Evolutionary conservation across 64 coral and sea anemone species (phyloP).

Genomic region (Platygyra sinensis): DNA sequence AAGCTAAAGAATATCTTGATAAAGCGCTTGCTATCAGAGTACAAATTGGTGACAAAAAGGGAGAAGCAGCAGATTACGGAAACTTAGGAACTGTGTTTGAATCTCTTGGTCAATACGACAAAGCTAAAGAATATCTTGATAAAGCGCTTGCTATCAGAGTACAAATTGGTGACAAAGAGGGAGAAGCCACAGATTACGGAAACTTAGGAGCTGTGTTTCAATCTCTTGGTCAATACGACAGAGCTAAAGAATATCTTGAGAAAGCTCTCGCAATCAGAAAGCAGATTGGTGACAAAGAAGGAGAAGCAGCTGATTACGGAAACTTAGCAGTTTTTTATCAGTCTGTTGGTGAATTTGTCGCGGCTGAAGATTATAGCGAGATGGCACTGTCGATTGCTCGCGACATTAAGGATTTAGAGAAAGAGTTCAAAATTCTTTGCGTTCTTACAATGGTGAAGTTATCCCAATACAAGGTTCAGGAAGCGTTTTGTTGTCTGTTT

Average conservation of each 20-base stretch:
- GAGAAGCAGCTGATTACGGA: not conserved
- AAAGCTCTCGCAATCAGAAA: not conserved
- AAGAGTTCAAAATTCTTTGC: not conserved
- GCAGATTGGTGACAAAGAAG: not conserved
- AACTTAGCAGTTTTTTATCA: not conserved
- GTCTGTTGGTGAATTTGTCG: not conserved
- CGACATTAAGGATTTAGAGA: not conserved
- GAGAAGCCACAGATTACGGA: not conserved
- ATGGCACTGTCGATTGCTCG: not conserved
- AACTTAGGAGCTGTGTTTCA: not conserved
- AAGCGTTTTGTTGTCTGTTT: not conserved
- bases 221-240: not conserved
- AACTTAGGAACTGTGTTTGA: not conserved
- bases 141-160: not conserved
- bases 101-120: not conserved
- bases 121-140: constrained; percentile 10
- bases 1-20: too few species aligned
- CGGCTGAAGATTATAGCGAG: not conserved
- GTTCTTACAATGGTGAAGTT: not conserved
- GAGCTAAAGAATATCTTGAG: not conserved
- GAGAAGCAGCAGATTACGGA: not conserved
- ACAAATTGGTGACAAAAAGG: too few species aligned
- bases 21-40: too few species aligned
- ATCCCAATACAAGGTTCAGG: not conserved
- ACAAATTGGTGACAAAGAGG: not conserved